Percentiles rank a stretch among this genome's conserved stretches.
These are phyloP conservation scores for Samia ricini DNA, from an alignment of 1,140 invertebrate species.

Conservation along the genomic window DNA sequence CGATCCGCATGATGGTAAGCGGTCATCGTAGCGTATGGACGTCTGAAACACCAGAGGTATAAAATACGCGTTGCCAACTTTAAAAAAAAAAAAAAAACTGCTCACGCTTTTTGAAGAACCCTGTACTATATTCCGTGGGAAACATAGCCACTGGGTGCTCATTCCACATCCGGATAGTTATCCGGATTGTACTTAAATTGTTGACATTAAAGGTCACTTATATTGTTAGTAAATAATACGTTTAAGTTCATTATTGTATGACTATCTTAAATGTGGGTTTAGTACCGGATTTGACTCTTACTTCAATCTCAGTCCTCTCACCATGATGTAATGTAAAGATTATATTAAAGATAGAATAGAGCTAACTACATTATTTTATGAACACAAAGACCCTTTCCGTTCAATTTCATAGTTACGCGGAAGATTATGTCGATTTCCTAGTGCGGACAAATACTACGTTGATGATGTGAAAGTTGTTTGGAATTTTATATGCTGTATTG, in stretches of 20 bases:
- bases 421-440: constrained; percentile 51
- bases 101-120: too few relatives aligned
- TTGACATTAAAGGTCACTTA: too few relatives aligned
- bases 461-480: constrained; percentile 38
- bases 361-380: not conserved
- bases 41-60: too few relatives aligned
- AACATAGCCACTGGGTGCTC: too few relatives aligned
- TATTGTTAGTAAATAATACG: not conserved
- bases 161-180: too few relatives aligned
- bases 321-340: not conserved
- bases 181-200: too few relatives aligned
- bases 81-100: too few relatives aligned
- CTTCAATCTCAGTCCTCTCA: not conserved
- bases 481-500: constrained; percentile 10
- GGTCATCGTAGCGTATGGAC: too few relatives aligned
- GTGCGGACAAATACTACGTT: constrained; percentile 20
- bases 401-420: constrained; percentile 41
- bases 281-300: not conserved
- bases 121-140: too few relatives aligned
- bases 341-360: not conserved
- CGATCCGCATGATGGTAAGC: too few relatives aligned
- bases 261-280: not conserved
- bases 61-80: too few relatives aligned
- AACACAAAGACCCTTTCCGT: not conserved
- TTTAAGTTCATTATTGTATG: not conserved